Base-by-base conservation (phyloP, 30 jellyfish, hydroid and myxozoan species). In the Aurelia sp. region DNA sequence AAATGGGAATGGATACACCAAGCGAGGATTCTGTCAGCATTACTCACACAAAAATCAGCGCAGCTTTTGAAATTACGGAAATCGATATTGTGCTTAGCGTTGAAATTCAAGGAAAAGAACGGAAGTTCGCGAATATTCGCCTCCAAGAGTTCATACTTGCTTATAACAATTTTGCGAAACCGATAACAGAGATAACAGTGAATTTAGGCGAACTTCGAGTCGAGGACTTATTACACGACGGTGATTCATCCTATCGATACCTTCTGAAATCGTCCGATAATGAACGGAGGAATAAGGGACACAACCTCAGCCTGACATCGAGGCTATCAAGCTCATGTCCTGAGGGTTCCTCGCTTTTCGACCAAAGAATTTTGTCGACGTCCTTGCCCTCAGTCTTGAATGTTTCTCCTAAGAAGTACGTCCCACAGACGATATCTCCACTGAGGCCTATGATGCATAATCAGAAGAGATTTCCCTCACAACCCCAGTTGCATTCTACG, bases 171-270 rank as follows among this genome's bases (percentile, higher is more conserved):
- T 15, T 74, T 20, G 55, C 51, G 61, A 78, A 41, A 21, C 92
- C 97, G 16, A 41, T 64, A 48, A 81, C 92, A 7, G 91, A 76
- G 51, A 17, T 85, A 17, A 51, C 84, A 13, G 83, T 90, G 50
- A 72, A 82, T n/a, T 87, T 94, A 50, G 97, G 96, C 10, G 87
- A 78, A 33, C 90, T 90, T 50, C 52, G 67, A 10, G 91, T 94
- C 40, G 97, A 94, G 79, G 99, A 94, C 67, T 83, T 94, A 13
- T 91, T 94, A 19, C 93, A 94, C 57, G 82, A 71, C 17, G 96
- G 90, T 16, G 90, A 84, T 33, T 96, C 91, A 41, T 52, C 87
- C 44, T 79, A 88, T 82, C 88, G 92, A 11, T 94, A 64, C 77
- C 92, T 94, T 8, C 51, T 94, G 63, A 76, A 91, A 62, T 94